Evolutionary conservation across 2,797 vertebrate genomes (phyloP).

Genomic region (Furcifer pardalis): DNA sequence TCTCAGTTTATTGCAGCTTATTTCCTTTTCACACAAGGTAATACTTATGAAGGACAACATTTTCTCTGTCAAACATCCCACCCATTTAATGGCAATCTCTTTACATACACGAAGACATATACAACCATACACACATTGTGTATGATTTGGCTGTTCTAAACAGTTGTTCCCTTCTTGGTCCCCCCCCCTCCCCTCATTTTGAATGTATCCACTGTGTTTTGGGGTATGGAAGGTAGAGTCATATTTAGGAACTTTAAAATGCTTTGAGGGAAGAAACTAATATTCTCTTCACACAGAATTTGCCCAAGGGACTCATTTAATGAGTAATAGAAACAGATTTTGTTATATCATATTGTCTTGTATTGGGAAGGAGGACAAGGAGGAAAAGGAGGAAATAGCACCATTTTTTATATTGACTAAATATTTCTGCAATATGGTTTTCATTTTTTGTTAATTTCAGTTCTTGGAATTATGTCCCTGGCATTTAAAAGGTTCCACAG

Average conservation of each 20-base stretch:
- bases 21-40: not conserved
- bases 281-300: not conserved
- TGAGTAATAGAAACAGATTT: not conserved
- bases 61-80: not conserved
- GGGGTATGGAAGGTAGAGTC: not conserved
- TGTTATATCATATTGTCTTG: slow-evolving; percentile 10
- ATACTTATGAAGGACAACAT: not conserved
- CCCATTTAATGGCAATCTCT: not conserved
- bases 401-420: slow-evolving; percentile 28
- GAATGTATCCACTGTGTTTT: not conserved
- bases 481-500: not conserved
- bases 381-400: not conserved
- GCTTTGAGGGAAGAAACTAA: slow-evolving; percentile 26
- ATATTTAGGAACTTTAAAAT: slow-evolving; percentile 3
- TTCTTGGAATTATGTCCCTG: slow-evolving; percentile 8
- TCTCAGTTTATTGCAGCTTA: not conserved
- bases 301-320: slow-evolving; percentile 1
- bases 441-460: slow-evolving; percentile 33
- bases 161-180: not conserved
- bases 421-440: slow-evolving; percentile 24
- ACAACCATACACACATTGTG: not conserved
- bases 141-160: not conserved
- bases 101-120: no score
- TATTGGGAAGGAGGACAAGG: not conserved
- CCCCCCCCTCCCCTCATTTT: slow-evolving; percentile 1